These are phyloP conservation scores for Pachymerium ferrugineum DNA, from an alignment of 2,888 invertebrate genomes.

Conservation along the genomic window DNA sequence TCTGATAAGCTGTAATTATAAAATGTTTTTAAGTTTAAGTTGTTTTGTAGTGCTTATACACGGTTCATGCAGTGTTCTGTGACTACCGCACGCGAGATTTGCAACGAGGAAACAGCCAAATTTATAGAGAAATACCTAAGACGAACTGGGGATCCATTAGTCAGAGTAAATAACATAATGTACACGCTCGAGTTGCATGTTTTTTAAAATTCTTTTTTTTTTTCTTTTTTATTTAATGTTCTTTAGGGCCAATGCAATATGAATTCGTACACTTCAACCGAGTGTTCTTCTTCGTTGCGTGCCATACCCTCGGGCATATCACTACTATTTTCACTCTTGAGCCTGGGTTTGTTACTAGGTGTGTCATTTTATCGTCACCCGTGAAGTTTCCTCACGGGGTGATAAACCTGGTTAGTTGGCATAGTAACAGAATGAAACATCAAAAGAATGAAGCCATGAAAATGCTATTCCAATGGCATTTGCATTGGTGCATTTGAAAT, in stretches of 20 bases:
- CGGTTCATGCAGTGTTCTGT: background rate
- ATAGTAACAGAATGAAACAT: background rate
- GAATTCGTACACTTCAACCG: background rate
- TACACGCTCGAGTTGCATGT: no score
- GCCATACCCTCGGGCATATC: background rate
- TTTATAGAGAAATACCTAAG: background rate
- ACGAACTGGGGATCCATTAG: background rate
- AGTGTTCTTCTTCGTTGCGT: background rate
- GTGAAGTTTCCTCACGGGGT: background rate
- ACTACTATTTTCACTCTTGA: background rate
- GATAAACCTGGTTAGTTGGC: background rate
- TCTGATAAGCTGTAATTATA: no score
- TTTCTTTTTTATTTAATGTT: background rate
- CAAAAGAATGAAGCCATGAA: background rate
- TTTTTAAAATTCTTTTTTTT: background rate
- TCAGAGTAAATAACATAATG: background rate
- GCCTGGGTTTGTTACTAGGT: background rate
- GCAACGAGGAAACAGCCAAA: background rate
- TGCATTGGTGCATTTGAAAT: no score
- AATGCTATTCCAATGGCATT: background rate
- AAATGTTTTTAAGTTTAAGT: no score
- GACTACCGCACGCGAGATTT: background rate
- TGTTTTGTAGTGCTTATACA: background rate
- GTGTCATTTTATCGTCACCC: background rate
- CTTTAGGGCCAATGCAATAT: background rate